Conservation (phyloP, 2,797 vertebrate genomes). For the Halcyon badia region DNA sequence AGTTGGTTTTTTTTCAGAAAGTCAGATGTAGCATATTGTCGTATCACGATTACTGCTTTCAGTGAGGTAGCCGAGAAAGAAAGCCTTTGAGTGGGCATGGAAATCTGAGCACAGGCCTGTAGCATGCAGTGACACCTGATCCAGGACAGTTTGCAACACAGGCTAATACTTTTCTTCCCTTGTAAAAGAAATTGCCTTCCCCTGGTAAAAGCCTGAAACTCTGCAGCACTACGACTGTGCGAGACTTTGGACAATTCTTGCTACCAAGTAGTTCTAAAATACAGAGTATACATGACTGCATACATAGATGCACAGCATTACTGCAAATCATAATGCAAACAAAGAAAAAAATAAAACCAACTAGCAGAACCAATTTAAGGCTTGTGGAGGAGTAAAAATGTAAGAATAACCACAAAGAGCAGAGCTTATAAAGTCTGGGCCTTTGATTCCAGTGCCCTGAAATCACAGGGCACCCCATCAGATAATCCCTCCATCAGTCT, state of each 20-base stretch:
- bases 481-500: neutral
- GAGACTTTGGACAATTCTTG: neutral
- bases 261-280: neutral
- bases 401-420: neutral
- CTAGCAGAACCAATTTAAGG: neutral
- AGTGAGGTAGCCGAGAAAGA: neutral
- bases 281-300: neutral
- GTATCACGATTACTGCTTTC: neutral
- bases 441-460: neutral
- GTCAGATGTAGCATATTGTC: neutral
- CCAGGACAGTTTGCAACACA: neutral
- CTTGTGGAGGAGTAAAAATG: neutral
- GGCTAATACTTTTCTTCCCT: neutral
- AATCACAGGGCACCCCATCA: neutral
- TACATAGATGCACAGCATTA: neutral
- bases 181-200: neutral
- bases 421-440: neutral
- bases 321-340: neutral
- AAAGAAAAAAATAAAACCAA: neutral
- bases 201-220: neutral
- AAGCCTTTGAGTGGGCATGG: neutral
- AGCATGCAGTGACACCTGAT: conserved; percentile 25
- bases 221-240: neutral
- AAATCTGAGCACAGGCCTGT: conserved; percentile 20
- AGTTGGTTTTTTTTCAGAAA: neutral